Conservation (phyloP, 2,797 vertebrate species). For the Microchirus variegatus region DNA sequence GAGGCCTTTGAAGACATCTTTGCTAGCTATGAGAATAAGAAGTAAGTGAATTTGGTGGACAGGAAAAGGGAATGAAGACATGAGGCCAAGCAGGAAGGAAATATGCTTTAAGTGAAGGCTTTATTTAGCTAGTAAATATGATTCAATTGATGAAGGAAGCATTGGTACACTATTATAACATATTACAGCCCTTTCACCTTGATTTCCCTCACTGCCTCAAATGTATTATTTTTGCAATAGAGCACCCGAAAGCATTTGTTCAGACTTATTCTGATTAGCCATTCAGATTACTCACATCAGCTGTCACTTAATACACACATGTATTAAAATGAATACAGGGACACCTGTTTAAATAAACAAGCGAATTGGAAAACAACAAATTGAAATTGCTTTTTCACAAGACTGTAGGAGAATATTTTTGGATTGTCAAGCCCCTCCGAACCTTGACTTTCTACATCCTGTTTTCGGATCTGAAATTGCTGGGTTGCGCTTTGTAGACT, state of each 20-base stretch:
- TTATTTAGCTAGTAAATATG: neutral
- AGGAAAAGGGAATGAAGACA: slow-evolving; percentile 55
- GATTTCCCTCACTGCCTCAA: slow-evolving; percentile 18
- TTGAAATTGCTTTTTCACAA: slow-evolving; percentile 40
- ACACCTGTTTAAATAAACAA: slow-evolving; percentile 22
- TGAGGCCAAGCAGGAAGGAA: slow-evolving; percentile 73
- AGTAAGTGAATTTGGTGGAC: slow-evolving; percentile 89
- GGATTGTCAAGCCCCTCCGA: slow-evolving; percentile 9
- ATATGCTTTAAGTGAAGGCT: slow-evolving; percentile 12
- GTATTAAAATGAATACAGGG: slow-evolving; percentile 9
- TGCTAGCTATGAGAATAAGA: slow-evolving; percentile 98
- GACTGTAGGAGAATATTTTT: slow-evolving; percentile 34
- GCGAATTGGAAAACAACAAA: slow-evolving; percentile 35
- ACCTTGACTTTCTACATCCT: slow-evolving; percentile 32
- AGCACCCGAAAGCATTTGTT: slow-evolving; percentile 57
- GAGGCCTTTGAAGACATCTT: slow-evolving; percentile 98
- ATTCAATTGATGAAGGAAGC: slow-evolving; percentile 4
- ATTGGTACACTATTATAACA: neutral
- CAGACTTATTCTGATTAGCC: slow-evolving; percentile 53
- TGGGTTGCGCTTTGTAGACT: neutral
- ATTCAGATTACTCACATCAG: slow-evolving; percentile 43
- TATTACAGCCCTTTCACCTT: slow-evolving; percentile 30
- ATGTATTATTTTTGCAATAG: slow-evolving; percentile 51
- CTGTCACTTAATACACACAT: slow-evolving; percentile 24
- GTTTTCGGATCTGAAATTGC: slow-evolving; percentile 42